Conservation (phyloP, 1,140 invertebrate species). For the Argopecten irradians region DNA sequence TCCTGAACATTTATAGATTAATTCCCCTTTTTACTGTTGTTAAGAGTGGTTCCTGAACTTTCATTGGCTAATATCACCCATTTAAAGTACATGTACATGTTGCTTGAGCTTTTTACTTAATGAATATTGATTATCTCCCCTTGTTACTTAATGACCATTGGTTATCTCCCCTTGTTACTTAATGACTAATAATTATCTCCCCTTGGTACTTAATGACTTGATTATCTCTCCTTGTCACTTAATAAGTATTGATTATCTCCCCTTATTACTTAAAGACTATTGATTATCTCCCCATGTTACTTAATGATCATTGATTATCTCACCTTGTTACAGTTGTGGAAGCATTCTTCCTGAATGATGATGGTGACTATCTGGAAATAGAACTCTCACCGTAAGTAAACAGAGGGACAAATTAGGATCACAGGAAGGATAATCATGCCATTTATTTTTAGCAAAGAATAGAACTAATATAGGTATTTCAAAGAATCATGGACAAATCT, state of each 20-base stretch:
- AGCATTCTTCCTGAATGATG: conserved; percentile 77
- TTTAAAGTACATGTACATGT: too few species aligned
- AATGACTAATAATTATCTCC: too few species aligned
- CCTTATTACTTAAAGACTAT: neutral
- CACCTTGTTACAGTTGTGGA: conserved; percentile 77
- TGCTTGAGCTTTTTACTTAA: too few species aligned
- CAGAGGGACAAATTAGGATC: too few species aligned
- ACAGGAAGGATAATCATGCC: too few species aligned
- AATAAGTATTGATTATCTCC: neutral
- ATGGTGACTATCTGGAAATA: conserved; percentile 79
- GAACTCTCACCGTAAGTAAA: conserved; percentile 78
- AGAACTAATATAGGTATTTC: too few species aligned
- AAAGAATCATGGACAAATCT: too few species aligned
- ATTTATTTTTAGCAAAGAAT: neutral
- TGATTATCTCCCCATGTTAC: conserved; percentile 33
- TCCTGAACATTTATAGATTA: too few species aligned
- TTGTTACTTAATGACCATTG: neutral
- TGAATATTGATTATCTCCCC: neutral
- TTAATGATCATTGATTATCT: conserved; percentile 15
- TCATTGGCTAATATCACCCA: too few species aligned
- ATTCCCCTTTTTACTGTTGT: conserved; percentile 28
- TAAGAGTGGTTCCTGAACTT: too few species aligned
- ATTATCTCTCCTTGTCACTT: neutral
- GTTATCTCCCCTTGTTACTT: conserved; percentile 39
- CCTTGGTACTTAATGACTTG: too few species aligned